phyloP scores from a whole-genome alignment of 2,888 invertebrate genomes.

The Erebia ligea region DNA sequence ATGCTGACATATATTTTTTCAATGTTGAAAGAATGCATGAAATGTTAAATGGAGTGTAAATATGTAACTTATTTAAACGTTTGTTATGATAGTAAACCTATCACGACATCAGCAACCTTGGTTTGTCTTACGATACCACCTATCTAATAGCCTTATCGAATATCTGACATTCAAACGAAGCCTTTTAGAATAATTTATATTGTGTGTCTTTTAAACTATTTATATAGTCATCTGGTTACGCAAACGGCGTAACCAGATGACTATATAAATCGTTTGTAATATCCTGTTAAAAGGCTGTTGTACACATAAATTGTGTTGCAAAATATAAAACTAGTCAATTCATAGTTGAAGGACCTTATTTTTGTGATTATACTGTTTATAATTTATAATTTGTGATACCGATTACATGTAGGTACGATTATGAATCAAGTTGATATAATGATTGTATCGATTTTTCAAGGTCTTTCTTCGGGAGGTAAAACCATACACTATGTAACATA shows the following conservation, averaged over 20 bases:
- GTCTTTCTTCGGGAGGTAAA: not conserved
- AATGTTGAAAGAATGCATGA: not conserved
- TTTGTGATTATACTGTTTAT: not conserved
- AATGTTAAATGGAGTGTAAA: not conserved
- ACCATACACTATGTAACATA: not conserved
- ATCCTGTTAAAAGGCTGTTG: constrained; percentile 12
- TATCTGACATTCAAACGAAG: constrained; percentile 27
- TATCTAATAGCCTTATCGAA: constrained; percentile 17
- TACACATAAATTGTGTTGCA: not conserved
- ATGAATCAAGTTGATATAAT: not conserved
- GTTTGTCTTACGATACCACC: constrained; percentile 14
- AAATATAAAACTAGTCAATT: not conserved
- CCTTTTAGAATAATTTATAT: constrained; percentile 17
- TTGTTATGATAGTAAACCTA: not conserved
- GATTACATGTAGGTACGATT: not conserved
- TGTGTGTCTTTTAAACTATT: constrained; percentile 17
- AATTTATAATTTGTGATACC: not conserved
- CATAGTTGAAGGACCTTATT: not conserved
- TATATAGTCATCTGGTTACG: too few relatives aligned
- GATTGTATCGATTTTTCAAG: not conserved
- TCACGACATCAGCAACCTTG: constrained; percentile 27
- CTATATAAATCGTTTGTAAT: constrained; percentile 7
- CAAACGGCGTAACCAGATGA: constrained; percentile 7
- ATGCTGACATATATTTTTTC: not conserved
- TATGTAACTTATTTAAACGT: not conserved